These are phyloP conservation scores for Paramormyrops hopkinsi DNA, from an alignment of 2,797 vertebrate genomes.

Conservation along the genomic window DNA sequence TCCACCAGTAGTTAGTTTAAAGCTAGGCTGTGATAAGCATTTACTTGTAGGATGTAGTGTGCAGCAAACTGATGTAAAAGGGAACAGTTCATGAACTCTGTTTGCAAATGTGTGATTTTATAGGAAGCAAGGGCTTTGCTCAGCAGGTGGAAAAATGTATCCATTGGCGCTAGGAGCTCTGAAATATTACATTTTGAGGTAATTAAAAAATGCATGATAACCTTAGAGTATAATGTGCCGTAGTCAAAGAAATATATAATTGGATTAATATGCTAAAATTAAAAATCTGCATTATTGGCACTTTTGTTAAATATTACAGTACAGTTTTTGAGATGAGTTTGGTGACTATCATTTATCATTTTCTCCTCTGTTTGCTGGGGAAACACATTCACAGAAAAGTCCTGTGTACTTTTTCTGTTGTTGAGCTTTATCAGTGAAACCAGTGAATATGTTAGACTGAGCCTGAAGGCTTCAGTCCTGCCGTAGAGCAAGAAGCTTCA, in stretches of 20 bases:
- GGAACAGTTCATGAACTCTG: neutral
- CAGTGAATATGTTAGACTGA: neutral
- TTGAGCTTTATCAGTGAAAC: neutral
- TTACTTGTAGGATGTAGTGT: neutral
- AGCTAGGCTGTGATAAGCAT: neutral
- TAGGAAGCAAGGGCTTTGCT: neutral
- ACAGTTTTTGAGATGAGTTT: neutral
- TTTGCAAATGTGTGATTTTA: slow-evolving; percentile 6
- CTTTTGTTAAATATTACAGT: neutral
- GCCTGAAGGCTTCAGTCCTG: neutral
- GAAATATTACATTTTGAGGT: neutral
- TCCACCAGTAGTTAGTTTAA: neutral
- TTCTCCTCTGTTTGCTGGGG: neutral
- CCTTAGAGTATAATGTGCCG: neutral
- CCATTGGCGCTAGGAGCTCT: neutral
- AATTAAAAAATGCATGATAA: neutral
- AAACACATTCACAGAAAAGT: neutral
- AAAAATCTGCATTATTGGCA: neutral
- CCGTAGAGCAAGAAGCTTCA: neutral
- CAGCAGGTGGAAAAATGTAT: slow-evolving; percentile 7
- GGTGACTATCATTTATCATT: neutral
- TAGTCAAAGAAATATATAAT: neutral
- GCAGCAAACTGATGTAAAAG: neutral
- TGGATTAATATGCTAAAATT: neutral
- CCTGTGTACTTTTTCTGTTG: neutral